Percentiles rank a stretch among this genome's conserved stretches.
These are phyloP conservation scores for Dascillus cervinus DNA, from an alignment of 2,888 invertebrate species.

Conservation along the genomic window DNA sequence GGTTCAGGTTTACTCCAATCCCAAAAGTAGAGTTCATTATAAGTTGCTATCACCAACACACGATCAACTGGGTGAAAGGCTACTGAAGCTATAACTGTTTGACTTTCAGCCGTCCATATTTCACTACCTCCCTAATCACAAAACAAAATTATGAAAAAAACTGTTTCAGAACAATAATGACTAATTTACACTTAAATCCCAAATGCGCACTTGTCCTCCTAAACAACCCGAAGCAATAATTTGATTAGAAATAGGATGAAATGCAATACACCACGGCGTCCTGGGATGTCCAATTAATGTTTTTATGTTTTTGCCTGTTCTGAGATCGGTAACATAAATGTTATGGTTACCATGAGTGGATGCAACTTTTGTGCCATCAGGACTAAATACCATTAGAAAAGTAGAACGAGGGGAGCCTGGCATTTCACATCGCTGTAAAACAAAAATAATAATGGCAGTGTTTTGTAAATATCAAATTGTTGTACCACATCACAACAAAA, in stretches of 20 bases:
- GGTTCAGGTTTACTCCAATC: conserved; percentile 76
- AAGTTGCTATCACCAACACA: conserved; percentile 77
- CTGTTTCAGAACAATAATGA: no score
- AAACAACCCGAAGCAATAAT: conserved; percentile 83
- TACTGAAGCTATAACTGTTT: conserved; percentile 74
- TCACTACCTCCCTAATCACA: conserved; percentile 73
- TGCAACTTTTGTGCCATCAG: conserved; percentile 76
- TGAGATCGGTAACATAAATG: conserved; percentile 74
- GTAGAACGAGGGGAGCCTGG: conserved; percentile 72
- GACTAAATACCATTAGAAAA: conserved; percentile 82
- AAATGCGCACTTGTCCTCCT: conserved; percentile 82
- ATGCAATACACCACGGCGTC: conserved; percentile 86
- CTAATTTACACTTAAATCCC: conserved; percentile 72
- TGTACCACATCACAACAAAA: conserved; percentile 4
- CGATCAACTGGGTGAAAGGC: conserved; percentile 81
- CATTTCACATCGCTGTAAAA: conserved; percentile 61
- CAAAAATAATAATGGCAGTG: conserved; percentile 16
- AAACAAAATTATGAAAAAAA: neutral
- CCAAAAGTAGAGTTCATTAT: conserved; percentile 82
- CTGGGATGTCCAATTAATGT: conserved; percentile 76
- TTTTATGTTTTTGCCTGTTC: conserved; percentile 68
- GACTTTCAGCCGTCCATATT: conserved; percentile 67
- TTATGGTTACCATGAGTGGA: conserved; percentile 87
- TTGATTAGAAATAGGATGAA: conserved; percentile 76
- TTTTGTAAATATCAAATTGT: conserved; percentile 1